Percentiles rank a stretch among this genome's conserved stretches.
These are phyloP conservation scores for Varecia variegata DNA, from an alignment of 2,797 vertebrate genomes.

Conservation along the genomic window DNA sequence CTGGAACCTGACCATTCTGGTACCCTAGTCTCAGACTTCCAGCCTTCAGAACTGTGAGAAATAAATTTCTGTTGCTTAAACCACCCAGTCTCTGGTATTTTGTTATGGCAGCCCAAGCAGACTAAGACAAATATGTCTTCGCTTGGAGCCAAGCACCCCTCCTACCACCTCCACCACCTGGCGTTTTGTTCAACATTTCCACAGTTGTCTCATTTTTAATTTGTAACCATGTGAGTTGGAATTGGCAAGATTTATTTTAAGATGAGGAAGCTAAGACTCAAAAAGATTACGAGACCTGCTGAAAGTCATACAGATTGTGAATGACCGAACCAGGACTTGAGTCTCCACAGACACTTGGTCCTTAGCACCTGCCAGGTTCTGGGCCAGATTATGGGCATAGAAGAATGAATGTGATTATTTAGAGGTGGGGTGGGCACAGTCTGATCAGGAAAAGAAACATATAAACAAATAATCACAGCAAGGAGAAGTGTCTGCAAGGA, in stretches of 20 bases:
- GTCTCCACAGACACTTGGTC: neutral
- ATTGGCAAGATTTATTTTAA: slow-evolving; percentile 64
- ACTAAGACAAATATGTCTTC: slow-evolving; percentile 40
- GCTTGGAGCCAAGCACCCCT: slow-evolving; percentile 17
- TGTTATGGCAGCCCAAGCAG: slow-evolving; percentile 1
- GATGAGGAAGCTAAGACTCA: slow-evolving; percentile 36
- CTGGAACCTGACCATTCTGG: neutral
- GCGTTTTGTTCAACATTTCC: slow-evolving; percentile 54
- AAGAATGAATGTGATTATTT: neutral
- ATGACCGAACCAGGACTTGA: neutral
- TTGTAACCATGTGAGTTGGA: slow-evolving; percentile 54
- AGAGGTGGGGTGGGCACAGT: neutral
- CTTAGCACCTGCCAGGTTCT: neutral
- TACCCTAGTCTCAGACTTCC: neutral
- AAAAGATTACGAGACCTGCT: neutral
- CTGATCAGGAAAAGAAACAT: neutral
- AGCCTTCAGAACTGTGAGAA: neutral
- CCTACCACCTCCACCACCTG: slow-evolving; percentile 61
- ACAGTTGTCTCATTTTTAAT: slow-evolving; percentile 62
- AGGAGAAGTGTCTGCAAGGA: neutral
- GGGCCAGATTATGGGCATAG: neutral
- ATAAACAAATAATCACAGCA: neutral
- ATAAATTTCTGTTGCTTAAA: slow-evolving; percentile 4
- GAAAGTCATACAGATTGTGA: neutral
- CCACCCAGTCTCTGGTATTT: neutral